These are phyloP conservation scores for Nesospiza acunhae DNA, from an alignment of 2,113 vertebrate genomes.

Conservation along the genomic window DNA sequence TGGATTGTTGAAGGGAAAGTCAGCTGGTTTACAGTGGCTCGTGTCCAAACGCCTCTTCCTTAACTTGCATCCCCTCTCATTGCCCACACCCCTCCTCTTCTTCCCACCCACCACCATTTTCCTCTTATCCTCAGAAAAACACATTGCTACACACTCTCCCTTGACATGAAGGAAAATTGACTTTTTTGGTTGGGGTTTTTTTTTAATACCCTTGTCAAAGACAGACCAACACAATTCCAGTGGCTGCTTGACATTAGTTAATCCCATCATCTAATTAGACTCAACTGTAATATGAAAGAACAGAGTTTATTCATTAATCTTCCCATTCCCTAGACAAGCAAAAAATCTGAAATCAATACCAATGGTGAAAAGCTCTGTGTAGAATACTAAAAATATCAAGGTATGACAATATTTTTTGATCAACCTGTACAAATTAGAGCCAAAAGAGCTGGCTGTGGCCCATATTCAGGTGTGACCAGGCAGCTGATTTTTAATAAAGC, in stretches of 20 bases:
- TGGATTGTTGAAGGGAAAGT: not conserved
- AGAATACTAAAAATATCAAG: conserved; percentile 1
- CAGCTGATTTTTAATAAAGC: not conserved
- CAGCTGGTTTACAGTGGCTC: not conserved
- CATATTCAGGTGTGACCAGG: not conserved
- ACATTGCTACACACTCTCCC: not conserved
- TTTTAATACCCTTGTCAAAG: not conserved
- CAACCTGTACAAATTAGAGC: not conserved
- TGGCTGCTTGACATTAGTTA: not conserved
- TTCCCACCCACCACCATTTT: not conserved
- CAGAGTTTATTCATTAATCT: conserved; percentile 29
- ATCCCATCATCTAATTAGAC: not conserved
- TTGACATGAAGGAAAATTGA: not conserved
- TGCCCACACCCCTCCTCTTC: not conserved
- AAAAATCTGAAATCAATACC: conserved; percentile 19
- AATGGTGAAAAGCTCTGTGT: not conserved
- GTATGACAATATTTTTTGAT: not conserved
- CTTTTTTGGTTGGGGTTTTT: not conserved
- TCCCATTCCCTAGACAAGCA: not conserved
- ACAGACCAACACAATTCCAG: not conserved
- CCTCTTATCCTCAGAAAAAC: not conserved
- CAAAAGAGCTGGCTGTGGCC: not conserved
- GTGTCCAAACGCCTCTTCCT: not conserved
- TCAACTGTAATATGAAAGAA: not conserved
- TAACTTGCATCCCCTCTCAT: not conserved